phyloP scores from a whole-genome alignment of 2,888 invertebrate genomes.

The Shargacucullia verbasci region DNA sequence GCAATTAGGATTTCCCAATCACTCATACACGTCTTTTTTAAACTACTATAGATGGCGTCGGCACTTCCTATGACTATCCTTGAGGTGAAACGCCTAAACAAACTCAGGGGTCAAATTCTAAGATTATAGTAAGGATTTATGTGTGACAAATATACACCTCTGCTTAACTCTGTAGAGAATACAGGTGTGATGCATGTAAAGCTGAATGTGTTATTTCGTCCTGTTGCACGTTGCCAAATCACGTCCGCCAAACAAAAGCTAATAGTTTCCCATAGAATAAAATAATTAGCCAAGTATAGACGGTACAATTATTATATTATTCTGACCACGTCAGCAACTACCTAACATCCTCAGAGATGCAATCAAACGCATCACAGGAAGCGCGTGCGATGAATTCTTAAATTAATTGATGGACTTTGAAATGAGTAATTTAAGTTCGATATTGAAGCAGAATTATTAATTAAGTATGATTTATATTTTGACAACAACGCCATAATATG shows the following conservation, averaged over 20 bases:
- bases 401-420: conserved; percentile 49
- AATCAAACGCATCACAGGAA: conserved; percentile 66
- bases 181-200: no score
- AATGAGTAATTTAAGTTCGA: conserved; percentile 24
- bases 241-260: conserved; percentile 40
- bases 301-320: conserved; percentile 41
- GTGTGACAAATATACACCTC: no score
- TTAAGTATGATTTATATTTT: not conserved
- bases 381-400: conserved; percentile 66
- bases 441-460: conserved; percentile 11
- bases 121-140: no score
- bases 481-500: no score
- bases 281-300: conserved; percentile 50
- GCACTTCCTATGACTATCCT: no score
- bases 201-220: conserved; percentile 10
- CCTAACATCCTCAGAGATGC: conserved; percentile 69
- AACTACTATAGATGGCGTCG: no score
- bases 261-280: conserved; percentile 42
- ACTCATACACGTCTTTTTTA: no score
- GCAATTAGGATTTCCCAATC: no score
- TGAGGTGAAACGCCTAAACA: no score
- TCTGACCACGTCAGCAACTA: conserved; percentile 60
- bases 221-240: conserved; percentile 21
- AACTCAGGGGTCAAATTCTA: no score
- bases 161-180: no score